Conservation (phyloP, 2,888 invertebrate species). For the Gryllus longicercus region DNA sequence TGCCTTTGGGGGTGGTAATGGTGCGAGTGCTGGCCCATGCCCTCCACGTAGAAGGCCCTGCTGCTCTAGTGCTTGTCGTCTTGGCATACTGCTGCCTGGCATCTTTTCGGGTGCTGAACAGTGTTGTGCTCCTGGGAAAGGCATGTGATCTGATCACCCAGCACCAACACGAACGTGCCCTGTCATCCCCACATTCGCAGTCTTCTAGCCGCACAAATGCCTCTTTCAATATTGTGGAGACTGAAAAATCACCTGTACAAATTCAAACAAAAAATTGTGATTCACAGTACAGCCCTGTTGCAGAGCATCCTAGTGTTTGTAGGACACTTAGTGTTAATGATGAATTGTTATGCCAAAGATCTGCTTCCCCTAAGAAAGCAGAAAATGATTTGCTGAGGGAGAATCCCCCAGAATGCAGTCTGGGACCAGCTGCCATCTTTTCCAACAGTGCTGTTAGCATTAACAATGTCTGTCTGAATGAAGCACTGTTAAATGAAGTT, state of each 20-base stretch:
- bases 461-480: constrained; percentile 77
- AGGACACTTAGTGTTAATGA: not conserved
- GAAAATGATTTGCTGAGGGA: not conserved
- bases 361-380: constrained; percentile 10
- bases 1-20: constrained; percentile 91
- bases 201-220: not conserved
- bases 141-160: constrained; percentile 83
- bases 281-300: not conserved
- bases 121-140: constrained; percentile 84
- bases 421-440: constrained; percentile 73
- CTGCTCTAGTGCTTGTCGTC: constrained; percentile 67
- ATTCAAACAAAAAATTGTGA: not conserved
- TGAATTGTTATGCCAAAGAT: not conserved
- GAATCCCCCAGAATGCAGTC: constrained; percentile 46
- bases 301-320: not conserved
- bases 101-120: constrained; percentile 75
- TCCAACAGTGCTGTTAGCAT: constrained; percentile 73
- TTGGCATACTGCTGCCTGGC: constrained; percentile 74
- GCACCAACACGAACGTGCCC: constrained; percentile 49
- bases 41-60: constrained; percentile 68
- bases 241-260: constrained; percentile 6
- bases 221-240: not conserved
- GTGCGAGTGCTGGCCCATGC: constrained; percentile 83
- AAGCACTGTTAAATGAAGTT: constrained; percentile 60
- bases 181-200: not conserved